Percentiles rank a stretch among this genome's conserved stretches.
These are phyloP conservation scores for Pseudotriccus pelzelni DNA, from an alignment of 2,797 vertebrate species.

Conservation along the genomic window DNA sequence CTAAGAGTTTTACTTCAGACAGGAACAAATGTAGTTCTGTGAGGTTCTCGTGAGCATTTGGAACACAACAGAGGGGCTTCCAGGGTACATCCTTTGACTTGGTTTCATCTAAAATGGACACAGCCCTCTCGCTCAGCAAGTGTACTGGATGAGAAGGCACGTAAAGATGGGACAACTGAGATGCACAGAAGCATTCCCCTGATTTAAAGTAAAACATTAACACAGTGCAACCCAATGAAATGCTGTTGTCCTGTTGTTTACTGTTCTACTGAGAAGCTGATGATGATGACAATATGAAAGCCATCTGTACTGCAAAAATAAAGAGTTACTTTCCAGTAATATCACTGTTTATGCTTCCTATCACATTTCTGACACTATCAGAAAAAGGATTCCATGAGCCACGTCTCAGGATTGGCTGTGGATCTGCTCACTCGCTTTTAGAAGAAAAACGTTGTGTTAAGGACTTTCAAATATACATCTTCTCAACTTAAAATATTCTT, in stretches of 20 bases:
- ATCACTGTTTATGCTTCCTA: not conserved
- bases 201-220: not conserved
- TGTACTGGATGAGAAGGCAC: rapidly evolving
- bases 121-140: rapidly evolving
- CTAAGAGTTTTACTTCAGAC: not conserved
- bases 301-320: not conserved
- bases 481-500: not conserved
- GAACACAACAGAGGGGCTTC: not conserved
- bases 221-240: not conserved
- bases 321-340: not conserved
- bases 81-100: not conserved
- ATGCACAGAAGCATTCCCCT: not conserved
- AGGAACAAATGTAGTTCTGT: not conserved
- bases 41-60: rapidly evolving
- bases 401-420: not conserved
- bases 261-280: not conserved
- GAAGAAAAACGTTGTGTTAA: not conserved
- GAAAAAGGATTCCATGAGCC: not conserved
- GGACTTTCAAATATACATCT: not conserved
- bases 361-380: not conserved
- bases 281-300: rapidly evolving
- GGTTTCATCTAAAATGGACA: not conserved
- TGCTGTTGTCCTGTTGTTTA: rapidly evolving
- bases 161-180: not conserved
- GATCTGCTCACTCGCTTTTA: not conserved